Evolutionary conservation across 2,888 invertebrate genomes (phyloP).

Genomic region (Trisateles emortualis): DNA sequence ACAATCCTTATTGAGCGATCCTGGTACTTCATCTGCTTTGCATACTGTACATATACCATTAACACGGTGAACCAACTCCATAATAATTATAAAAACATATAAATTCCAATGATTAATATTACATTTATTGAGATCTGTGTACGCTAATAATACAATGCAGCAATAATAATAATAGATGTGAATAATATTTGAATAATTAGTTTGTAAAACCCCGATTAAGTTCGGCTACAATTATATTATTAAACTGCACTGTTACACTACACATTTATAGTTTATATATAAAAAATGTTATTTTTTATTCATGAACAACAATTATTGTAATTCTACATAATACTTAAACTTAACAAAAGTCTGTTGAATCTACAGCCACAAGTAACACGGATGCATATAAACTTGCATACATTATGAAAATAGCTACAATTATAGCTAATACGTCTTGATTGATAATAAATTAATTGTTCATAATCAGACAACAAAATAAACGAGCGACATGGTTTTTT

Average conservation of each 20-base stretch:
- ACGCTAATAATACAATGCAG: conserved; percentile 53
- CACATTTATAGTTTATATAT: conserved; percentile 27
- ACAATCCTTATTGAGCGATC: conserved; percentile 29
- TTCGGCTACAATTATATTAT: conserved; percentile 16
- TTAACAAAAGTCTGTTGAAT: conserved; percentile 34
- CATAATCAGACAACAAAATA: too few relatives aligned
- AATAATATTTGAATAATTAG: conserved; percentile 27
- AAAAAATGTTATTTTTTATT: conserved; percentile 30
- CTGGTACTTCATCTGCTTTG: too few relatives aligned
- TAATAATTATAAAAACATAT: conserved; percentile 38
- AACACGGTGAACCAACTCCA: conserved; percentile 27
- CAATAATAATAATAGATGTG: conserved; percentile 23
- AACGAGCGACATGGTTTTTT: too few relatives aligned
- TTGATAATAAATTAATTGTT: too few relatives aligned
- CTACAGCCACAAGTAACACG: conserved; percentile 39
- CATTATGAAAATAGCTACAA: too few relatives aligned
- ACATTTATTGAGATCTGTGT: conserved; percentile 68
- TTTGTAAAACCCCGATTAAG: conserved; percentile 14
- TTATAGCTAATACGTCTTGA: too few relatives aligned
- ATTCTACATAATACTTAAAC: conserved; percentile 50
- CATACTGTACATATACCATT: not conserved
- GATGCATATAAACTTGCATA: not conserved
- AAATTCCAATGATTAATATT: conserved; percentile 45
- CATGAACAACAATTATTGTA: conserved; percentile 42
- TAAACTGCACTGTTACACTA: conserved; percentile 42